A percentile compares a stretch with the other conserved stretches of the same genome.
Conservation (phyloP, 1,140 invertebrate species). For the Solenopsis invicta region DNA sequence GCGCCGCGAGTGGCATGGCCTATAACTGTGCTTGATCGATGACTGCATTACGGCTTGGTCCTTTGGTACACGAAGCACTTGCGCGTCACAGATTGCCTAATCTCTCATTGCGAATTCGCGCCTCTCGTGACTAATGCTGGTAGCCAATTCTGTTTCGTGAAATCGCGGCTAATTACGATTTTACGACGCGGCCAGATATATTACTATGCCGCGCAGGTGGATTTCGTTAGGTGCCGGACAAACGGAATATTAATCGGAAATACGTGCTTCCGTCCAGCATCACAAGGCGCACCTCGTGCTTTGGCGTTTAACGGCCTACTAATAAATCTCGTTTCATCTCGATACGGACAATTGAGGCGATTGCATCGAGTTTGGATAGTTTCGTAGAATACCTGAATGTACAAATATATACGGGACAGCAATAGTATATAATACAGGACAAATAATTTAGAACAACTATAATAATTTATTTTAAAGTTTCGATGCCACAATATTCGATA, state of each 20-base stretch:
- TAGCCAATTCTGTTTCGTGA: conserved; percentile 49
- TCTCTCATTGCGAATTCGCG: conserved; percentile 59
- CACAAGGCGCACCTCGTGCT: conserved; percentile 7
- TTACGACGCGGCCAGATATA: conserved; percentile 37
- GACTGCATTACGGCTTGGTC: conserved; percentile 46
- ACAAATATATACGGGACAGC: not conserved
- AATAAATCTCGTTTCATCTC: conserved; percentile 37
- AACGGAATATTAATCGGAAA: conserved; percentile 62
- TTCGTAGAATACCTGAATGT: not conserved
- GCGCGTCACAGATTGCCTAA: conserved; percentile 71
- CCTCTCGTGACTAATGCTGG: conserved; percentile 48
- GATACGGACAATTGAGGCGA: conserved; percentile 6
- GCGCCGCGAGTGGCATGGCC: conserved; percentile 40
- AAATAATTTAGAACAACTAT: too few species aligned
- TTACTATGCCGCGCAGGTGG: conserved; percentile 22
- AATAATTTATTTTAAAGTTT: not conserved
- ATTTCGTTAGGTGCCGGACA: conserved; percentile 37
- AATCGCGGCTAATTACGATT: conserved; percentile 60
- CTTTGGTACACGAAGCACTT: conserved; percentile 48
- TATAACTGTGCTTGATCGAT: conserved; percentile 71
- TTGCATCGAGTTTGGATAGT: not conserved
- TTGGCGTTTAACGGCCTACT: conserved; percentile 34
- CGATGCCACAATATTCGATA: not conserved
- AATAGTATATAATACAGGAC: not conserved
- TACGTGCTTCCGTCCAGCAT: conserved; percentile 18